Evolutionary conservation across 2,797 vertebrate genomes (phyloP), one percentile per base, ranked within the genome.

Genomic region (Cyprinella venusta): DNA sequence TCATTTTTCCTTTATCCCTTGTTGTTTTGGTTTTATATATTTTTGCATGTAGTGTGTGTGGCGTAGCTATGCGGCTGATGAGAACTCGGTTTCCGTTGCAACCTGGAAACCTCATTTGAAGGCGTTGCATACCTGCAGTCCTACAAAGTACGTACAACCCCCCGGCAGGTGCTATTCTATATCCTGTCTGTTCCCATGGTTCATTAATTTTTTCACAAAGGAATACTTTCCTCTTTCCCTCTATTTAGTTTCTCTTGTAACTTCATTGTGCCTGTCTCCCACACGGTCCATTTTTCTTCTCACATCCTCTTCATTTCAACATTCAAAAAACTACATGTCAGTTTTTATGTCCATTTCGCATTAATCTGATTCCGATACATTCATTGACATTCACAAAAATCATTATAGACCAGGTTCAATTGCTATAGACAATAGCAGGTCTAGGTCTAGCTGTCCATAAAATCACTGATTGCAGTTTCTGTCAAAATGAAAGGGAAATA

Each of bases 51-150:
- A 99, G 98, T 99, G 98, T 93, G 97, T 99, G 92, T 99, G 98
- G 98, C 97, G 97, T 94, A 99, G 97, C 95, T 99, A 99, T 91
- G 96, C 97, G 89, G 98, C 98, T 95, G 98, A 99, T 95, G 98
- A 98, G 96, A 98, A 98, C 95, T 99, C 97, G 88, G 97, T 99
- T 96, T 99, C 98, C 96, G 95, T 99, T 95, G 98, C 98, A 94
- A 99, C 98, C 95, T 99, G 98, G 98, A 99, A 99, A 95, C 97
- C 98, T 92, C 97, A 99, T 94, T 95, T 99, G 96, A 99, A 99
- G 96, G 98, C 97, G 93, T 95, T 99, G 96, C 97, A 98, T 94
- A 97, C 96, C 96, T 98, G 97, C 96, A 98, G 97, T 93, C 97
- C 97, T 88, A 96, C 96, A 94, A 99, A 99, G 98, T 99, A 99